These are phyloP conservation scores for Trochalopteron elliotii DNA, from an alignment of 2,113 vertebrate species.

Conservation along the genomic window DNA sequence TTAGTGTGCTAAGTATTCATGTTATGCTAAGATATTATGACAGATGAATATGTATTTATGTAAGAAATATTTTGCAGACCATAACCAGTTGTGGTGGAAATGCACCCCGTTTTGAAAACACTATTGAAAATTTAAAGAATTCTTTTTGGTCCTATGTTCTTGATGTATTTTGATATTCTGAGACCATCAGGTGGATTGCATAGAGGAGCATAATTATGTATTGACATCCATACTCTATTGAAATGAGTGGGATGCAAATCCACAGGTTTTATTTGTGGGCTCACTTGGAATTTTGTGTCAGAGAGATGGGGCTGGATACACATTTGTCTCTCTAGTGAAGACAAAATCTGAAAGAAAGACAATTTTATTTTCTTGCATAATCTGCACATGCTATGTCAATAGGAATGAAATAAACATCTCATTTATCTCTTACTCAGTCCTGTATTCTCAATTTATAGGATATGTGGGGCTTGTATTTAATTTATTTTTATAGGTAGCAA, in stretches of 20 bases:
- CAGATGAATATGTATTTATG: neutral
- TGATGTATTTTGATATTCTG: neutral
- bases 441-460: neutral
- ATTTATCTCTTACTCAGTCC: neutral
- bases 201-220: neutral
- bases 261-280: neutral
- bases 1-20: neutral
- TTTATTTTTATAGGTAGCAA: neutral
- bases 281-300: neutral
- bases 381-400: neutral
- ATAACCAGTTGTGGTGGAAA: neutral
- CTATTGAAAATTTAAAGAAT: neutral
- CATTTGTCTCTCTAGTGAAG: neutral
- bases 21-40: neutral
- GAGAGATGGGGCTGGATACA: fast-evolving
- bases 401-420: neutral
- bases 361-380: neutral
- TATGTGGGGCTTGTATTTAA: neutral
- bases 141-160: neutral
- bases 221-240: neutral
- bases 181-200: neutral
- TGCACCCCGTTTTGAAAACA: neutral
- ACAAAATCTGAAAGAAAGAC: neutral
- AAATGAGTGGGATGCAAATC: neutral
- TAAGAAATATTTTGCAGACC: neutral